Percentiles rank a stretch among this genome's conserved stretches.
Conservation (phyloP, 2,113 vertebrate species). For the Sapayoa aenigma region DNA sequence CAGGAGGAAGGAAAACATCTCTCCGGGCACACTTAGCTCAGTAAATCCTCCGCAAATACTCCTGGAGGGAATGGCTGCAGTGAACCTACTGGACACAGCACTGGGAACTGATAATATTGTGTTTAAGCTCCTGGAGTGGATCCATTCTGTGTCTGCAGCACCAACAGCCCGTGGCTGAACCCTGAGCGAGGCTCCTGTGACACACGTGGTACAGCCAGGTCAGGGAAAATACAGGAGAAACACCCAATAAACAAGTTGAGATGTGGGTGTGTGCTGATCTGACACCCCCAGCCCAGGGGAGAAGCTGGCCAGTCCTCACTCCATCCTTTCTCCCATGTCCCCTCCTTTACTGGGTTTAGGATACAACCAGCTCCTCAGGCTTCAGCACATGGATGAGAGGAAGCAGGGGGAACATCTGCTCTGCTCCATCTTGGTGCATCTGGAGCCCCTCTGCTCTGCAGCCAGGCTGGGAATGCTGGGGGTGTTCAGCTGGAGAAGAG, state of each 20-base stretch:
- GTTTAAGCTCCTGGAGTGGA: not conserved
- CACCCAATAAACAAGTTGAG: not conserved
- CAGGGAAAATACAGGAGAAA: not conserved
- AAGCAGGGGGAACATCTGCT: not conserved
- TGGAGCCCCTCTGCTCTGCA: not conserved
- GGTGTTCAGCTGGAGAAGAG: not conserved
- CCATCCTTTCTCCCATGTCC: not conserved
- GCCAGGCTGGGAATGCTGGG: not conserved
- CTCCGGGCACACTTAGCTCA: not conserved
- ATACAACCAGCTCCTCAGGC: not conserved
- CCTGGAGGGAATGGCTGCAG: not conserved
- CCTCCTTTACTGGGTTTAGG: not conserved
- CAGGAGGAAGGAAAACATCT: not conserved
- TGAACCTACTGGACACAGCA: not conserved
- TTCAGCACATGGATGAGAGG: not conserved
- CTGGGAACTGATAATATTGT: not conserved
- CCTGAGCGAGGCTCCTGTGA: not conserved
- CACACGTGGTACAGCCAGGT: not conserved
- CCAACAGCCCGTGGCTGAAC: not conserved
- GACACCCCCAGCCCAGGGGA: not conserved
- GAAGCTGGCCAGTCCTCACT: not conserved
- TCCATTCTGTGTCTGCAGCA: not conserved
- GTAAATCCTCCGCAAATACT: not conserved
- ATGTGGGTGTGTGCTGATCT: rapidly evolving
- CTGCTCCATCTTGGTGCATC: not conserved